phyloP scores from a whole-genome alignment of 2,113 vertebrate genomes.

The Alligator sinensis region DNA sequence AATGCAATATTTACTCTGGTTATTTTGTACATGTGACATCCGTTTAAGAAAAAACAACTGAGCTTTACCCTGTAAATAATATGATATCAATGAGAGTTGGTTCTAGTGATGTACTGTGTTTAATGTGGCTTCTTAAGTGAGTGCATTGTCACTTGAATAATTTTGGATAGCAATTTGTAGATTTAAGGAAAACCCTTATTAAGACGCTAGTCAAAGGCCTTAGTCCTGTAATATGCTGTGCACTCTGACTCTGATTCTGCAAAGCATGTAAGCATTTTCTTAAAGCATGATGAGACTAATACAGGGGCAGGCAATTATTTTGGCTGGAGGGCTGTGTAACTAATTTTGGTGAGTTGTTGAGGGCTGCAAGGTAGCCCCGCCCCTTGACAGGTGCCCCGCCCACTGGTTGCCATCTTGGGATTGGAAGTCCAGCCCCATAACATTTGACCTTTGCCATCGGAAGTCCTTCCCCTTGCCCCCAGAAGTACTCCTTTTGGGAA shows the following conservation, averaged over 20 bases:
- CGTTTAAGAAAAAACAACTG: background rate
- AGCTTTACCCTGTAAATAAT: background rate
- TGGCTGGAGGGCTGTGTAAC: too few species aligned
- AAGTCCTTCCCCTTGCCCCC: too few species aligned
- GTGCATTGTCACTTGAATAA: background rate
- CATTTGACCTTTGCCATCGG: too few species aligned
- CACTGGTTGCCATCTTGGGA: too few species aligned
- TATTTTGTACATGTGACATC: accelerated
- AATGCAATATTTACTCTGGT: background rate
- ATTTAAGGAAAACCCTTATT: background rate
- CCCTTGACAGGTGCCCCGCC: too few species aligned
- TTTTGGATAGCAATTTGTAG: background rate
- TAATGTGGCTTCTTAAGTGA: background rate
- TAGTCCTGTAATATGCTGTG: background rate
- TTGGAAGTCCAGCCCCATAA: too few species aligned
- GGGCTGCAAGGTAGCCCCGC: too few species aligned
- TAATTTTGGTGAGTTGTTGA: too few species aligned
- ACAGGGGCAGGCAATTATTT: too few species aligned
- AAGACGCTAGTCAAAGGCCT: background rate
- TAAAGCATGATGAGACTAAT: too few species aligned
- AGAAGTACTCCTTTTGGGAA: too few species aligned
- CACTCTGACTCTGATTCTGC: background rate
- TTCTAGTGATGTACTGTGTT: background rate
- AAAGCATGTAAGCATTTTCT: background rate
- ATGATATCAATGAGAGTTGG: background rate